Conservation (phyloP, 1,140 invertebrate species). For the Bombus consobrinus region DNA sequence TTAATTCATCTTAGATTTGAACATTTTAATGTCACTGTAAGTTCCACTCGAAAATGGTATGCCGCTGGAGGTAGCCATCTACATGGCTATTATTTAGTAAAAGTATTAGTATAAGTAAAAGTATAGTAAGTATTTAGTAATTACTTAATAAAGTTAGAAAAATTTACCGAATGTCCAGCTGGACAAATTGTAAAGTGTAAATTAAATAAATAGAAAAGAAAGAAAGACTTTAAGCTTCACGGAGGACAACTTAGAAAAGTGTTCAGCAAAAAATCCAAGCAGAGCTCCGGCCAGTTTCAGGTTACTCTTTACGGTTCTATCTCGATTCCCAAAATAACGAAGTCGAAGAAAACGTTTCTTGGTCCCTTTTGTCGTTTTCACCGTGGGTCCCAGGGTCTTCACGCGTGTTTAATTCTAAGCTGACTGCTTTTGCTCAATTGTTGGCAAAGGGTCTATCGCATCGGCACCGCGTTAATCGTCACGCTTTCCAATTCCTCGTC, state of each 20-base stretch:
- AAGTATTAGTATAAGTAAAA: no score
- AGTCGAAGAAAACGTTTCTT: no score
- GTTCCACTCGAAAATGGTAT: no score
- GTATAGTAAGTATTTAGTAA: no score
- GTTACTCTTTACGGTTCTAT: background rate
- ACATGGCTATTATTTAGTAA: no score
- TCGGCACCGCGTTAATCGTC: constrained; percentile 41
- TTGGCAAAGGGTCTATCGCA: background rate
- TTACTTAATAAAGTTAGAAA: no score
- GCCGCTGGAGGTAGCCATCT: no score
- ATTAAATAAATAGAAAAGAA: no score
- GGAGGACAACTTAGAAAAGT: background rate
- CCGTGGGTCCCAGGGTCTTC: constrained; percentile 29
- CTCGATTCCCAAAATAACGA: background rate
- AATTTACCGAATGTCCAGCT: no score
- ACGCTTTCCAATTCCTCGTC: constrained; percentile 43
- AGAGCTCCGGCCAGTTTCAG: background rate
- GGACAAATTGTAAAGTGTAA: no score
- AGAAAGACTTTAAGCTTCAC: background rate
- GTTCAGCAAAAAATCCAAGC: background rate
- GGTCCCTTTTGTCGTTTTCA: constrained; percentile 14
- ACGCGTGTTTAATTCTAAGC: constrained; percentile 37
- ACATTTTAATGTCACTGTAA: background rate
- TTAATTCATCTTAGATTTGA: no score
- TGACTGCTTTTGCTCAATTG: background rate